Base-by-base conservation (phyloP, 2,888 invertebrate genomes). In the Hydrotaea cyrtoneurina region DNA sequence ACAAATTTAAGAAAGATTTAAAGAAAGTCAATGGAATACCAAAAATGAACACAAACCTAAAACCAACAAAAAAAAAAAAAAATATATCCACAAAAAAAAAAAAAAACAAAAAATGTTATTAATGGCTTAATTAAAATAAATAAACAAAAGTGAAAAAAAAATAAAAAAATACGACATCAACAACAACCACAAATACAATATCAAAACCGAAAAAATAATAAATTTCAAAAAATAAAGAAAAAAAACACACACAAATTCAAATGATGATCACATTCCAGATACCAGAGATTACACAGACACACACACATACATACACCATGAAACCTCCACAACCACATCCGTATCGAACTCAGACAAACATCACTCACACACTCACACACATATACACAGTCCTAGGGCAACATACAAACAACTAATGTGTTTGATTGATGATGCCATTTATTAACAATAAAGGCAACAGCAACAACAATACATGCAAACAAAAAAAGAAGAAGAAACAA, bases 51-150 rank as follows among this genome's bases (percentile, higher is more conserved):
- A 69, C 23, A 26, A 62, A 53, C 36, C 55, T 36, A 31, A 17
- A 57, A 43, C 62, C 55, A 80, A 71, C 23, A 59, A 50, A 73
- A 77, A 72, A 71, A 62, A 21, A 23, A 21, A 23, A 46, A 72
- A 80, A 77, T 75, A 83, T 80, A 77, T 82, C 46, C 71, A 62
- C 19, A 17, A 57, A 43, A 53, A 57, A 80, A 73, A 77, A 72
- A 71, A 62, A 31, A 31, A 21, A 23, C 21, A 75, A 80, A 77
- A 62, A 82, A 80, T 82, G 85, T 85, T 85, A 82, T 82, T 85
- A 82, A 85, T 80, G 79, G 85, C 85, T 85, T 85, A 82, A 80
- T 82, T 82, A 77, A 79, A 46, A 69, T 69, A 78, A 82, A 78
- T 19, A 77, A 71, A 46, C 10, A 71, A 71, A 43, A n/a, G n/a